phyloP scores from a whole-genome alignment of 2,797 vertebrate species.

The Tenualosa ilisha region DNA sequence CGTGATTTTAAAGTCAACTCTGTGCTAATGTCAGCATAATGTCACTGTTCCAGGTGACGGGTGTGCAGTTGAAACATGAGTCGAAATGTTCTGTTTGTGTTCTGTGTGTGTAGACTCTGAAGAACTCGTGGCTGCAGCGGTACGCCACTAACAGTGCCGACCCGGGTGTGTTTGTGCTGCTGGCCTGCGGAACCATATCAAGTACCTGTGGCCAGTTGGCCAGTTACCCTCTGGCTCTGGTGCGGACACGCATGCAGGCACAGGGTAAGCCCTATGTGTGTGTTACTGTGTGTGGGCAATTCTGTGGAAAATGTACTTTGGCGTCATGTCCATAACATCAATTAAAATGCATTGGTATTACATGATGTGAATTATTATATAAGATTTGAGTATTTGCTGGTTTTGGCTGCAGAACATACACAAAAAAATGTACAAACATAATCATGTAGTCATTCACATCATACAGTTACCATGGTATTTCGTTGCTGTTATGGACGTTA shows the following conservation, averaged over 20 bases:
- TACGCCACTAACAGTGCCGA: slow-evolving; percentile 89
- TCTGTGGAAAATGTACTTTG: no score
- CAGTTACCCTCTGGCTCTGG: slow-evolving; percentile 93
- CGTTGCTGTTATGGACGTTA: no score
- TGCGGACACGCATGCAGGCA: slow-evolving; percentile 96
- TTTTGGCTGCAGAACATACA: neutral
- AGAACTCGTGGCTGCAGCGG: slow-evolving; percentile 90
- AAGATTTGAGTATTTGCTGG: neutral
- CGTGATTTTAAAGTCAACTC: no score
- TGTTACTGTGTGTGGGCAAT: neutral
- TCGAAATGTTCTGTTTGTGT: neutral
- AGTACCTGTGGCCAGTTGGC: slow-evolving; percentile 94
- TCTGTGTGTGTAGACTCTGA: slow-evolving; percentile 80
- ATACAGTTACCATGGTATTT: no score
- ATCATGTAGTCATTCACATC: no score
- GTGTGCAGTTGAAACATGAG: neutral
- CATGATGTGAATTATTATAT: no score
- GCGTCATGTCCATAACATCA: no score
- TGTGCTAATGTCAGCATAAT: neutral
- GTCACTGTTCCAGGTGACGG: no score
- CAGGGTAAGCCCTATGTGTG: slow-evolving; percentile 78
- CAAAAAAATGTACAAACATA: no score
- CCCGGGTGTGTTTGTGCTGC: slow-evolving; percentile 91
- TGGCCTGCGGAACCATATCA: slow-evolving; percentile 94
- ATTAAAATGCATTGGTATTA: no score